Evolutionary conservation across 1,140 invertebrate genomes (phyloP), one percentile per base, ranked within the genome.

Genomic region (Drosophila mauritiana): DNA sequence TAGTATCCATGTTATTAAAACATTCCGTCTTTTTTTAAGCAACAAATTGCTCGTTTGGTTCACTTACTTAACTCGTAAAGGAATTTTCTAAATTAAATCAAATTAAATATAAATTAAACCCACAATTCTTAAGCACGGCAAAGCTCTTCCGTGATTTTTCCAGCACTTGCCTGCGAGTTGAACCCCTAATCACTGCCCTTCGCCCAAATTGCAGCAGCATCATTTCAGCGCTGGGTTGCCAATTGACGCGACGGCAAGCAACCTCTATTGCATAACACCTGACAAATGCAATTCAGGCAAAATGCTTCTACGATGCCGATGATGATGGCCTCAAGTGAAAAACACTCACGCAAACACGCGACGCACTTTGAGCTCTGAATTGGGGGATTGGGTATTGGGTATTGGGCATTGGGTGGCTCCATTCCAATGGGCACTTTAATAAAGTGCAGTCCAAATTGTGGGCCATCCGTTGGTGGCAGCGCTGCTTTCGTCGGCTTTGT

Each of bases 401-500:
- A 31, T 31, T 10, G 31, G 31, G 7, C 31, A 43, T 43, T 61
- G 69, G 36, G 57, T 37, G 59, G 59, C 59, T 63, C 20, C 37
- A 42, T 34, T 64, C 45, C 45, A n/a, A 45, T 37, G 42, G 52
- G 53, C 67, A 78, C 80, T 83, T 82, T 79, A 78, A 61, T 88
- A 75, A 85, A 85, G 82, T 88, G 82, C 83, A 85, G 79, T 46
- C 74, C 74, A 78, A 88, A 85, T 82, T 78, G 73, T 81, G 70
- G 56, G 48, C 68, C 49, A 46, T 55, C 58, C 46, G 27, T 37
- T 39, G 53, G 12, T 42, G 34, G 40, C 39, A 53, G 20, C 49
- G 40, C 42, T 25, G 61, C 22, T 36, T 12, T 48, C 40, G 65
- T 39, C 53, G 37, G 25, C 42, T 8, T 62, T 42, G 25, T 20